These are phyloP conservation scores for Drosophila sturtevanti DNA, from an alignment of 1,140 invertebrate species.

Conservation along the genomic window DNA sequence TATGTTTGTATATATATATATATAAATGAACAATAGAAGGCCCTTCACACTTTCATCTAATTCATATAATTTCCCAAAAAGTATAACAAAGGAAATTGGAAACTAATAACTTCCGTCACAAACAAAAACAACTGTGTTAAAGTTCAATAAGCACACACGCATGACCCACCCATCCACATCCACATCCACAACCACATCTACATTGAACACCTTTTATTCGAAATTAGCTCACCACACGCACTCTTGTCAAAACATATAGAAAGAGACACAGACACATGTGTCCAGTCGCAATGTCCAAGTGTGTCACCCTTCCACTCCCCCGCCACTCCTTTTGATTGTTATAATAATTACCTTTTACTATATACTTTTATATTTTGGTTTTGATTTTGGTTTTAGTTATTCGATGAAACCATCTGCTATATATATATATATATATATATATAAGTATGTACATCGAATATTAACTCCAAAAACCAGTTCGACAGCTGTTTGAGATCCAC, in stretches of 20 bases:
- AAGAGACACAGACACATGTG: too few species aligned
- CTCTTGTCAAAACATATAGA: constrained; percentile 26
- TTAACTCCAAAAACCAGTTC: constrained; percentile 57
- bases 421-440: neutral
- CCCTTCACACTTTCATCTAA: constrained; percentile 42
- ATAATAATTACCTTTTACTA: constrained; percentile 1
- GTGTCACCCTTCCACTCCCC: neutral
- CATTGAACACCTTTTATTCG: constrained; percentile 1
- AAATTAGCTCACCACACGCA: constrained; percentile 55
- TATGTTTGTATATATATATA: constrained; percentile 9
- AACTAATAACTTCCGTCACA: constrained; percentile 68
- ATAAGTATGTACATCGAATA: neutral
- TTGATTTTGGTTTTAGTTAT: constrained; percentile 19
- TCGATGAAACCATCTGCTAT: constrained; percentile 58
- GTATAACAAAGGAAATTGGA: constrained; percentile 56
- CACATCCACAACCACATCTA: constrained; percentile 9
- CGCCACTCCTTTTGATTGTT: neutral
- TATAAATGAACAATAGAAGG: neutral
- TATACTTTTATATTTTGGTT: constrained; percentile 23
- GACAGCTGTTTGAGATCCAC: constrained; percentile 55
- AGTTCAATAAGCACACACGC: constrained; percentile 64
- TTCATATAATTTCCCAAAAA: constrained; percentile 18
- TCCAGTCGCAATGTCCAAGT: neutral
- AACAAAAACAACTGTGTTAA: constrained; percentile 59
- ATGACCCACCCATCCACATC: constrained; percentile 28